These are phyloP conservation scores for Nesospiza acunhae DNA, from an alignment of 2,113 vertebrate species.

Conservation along the genomic window DNA sequence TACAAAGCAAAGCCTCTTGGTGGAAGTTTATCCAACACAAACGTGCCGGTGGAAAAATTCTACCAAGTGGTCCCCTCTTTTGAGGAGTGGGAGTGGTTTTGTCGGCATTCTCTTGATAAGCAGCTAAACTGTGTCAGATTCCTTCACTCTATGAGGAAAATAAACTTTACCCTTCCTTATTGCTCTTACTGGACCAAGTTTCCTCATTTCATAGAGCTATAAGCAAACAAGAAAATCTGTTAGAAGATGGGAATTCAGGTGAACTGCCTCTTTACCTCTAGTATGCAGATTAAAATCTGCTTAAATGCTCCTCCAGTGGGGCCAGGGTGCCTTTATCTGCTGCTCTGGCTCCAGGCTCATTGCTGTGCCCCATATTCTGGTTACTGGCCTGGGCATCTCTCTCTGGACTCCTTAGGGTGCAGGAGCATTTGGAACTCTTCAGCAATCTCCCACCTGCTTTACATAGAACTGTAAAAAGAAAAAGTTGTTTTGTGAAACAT, in stretches of 20 bases:
- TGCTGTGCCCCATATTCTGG: background rate
- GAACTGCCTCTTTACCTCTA: background rate
- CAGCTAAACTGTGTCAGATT: background rate
- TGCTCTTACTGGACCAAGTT: background rate
- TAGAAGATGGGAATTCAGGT: background rate
- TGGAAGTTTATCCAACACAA: background rate
- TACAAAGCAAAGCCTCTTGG: background rate
- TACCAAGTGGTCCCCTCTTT: background rate
- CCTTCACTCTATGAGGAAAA: background rate
- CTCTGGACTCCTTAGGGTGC: background rate
- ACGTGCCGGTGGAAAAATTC: background rate
- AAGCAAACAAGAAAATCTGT: slow-evolving; percentile 1
- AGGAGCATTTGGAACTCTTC: background rate
- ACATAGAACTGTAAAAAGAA: background rate
- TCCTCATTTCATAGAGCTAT: background rate
- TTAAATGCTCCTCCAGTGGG: background rate
- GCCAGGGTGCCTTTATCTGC: background rate
- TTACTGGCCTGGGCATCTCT: background rate
- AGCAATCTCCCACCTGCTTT: background rate
- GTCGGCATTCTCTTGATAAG: background rate
- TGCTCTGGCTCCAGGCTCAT: background rate
- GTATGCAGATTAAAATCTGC: background rate
- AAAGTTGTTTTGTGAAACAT: background rate
- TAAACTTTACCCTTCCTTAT: background rate
- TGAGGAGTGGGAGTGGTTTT: background rate